Percentiles rank a stretch among this genome's conserved stretches.
phyloP scores from a whole-genome alignment of 2,797 vertebrate genomes.

The Nyctalus aviator region DNA sequence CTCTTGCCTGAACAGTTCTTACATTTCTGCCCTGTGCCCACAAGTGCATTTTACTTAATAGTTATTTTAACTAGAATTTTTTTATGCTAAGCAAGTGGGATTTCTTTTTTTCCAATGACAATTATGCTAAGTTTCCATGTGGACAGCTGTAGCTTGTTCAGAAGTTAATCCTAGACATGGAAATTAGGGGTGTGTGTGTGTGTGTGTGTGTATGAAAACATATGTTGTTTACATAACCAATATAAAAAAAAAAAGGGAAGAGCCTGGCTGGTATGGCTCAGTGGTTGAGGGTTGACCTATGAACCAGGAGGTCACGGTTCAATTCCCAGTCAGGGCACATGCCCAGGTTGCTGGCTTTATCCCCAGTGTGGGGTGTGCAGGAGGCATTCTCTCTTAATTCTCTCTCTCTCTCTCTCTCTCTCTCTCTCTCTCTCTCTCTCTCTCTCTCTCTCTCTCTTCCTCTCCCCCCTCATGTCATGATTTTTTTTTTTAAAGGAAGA shows the following conservation, averaged over 20 bases:
- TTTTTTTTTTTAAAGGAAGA: neutral
- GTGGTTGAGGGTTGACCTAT: too few species aligned
- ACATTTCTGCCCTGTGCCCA: neutral
- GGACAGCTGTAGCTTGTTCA: neutral
- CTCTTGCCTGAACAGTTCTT: slow-evolving; percentile 34
- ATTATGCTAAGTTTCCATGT: neutral
- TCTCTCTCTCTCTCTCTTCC: too few species aligned
- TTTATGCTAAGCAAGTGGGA: neutral
- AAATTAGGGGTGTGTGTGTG: neutral
- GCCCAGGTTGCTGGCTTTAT: too few species aligned
- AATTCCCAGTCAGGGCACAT: too few species aligned
- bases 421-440: too few species aligned
- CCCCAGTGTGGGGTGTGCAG: neutral
- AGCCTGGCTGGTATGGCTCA: too few species aligned
- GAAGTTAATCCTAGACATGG: slow-evolving; percentile 24
- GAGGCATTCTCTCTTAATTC: neutral
- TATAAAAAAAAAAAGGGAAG: neutral
- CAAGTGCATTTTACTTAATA: slow-evolving; percentile 48
- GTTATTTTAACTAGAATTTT: slow-evolving; percentile 29
- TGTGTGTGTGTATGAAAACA: neutral
- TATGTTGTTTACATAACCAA: neutral
- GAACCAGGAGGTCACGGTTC: too few species aligned
- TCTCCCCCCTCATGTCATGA: too few species aligned
- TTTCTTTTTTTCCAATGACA: slow-evolving; percentile 42
- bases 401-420: too few species aligned